Evolutionary conservation across 2,888 invertebrate genomes (phyloP).

Genomic region (Torymus texanus): DNA sequence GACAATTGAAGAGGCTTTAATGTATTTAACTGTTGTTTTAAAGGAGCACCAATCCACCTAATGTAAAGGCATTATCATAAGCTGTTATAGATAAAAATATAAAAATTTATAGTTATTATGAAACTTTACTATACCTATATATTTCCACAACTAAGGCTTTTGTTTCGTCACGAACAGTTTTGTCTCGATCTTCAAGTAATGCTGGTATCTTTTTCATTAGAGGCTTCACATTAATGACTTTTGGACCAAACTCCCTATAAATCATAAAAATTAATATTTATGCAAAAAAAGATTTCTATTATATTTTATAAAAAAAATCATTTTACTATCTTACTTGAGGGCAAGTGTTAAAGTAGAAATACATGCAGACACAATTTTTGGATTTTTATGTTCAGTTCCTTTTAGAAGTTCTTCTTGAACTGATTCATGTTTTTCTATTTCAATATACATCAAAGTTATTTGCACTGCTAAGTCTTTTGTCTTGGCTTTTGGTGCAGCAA

Average conservation of each 20-base stretch:
- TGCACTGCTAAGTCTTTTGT: conserved; percentile 94
- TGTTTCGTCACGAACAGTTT: conserved; percentile 92
- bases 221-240: conserved; percentile 91
- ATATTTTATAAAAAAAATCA: background rate
- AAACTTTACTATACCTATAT: conserved; percentile 80
- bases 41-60: conserved; percentile 89
- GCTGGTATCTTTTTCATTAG: conserved; percentile 91
- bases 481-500: conserved; percentile 92
- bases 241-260: conserved; percentile 90
- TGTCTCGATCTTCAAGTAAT: conserved; percentile 93
- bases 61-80: conserved; percentile 11
- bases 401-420: conserved; percentile 94
- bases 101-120: conserved; percentile 1
- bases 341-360: conserved; percentile 85
- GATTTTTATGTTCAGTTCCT: conserved; percentile 96
- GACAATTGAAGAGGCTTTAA: conserved; percentile 93
- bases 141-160: conserved; percentile 94
- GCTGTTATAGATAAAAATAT: background rate
- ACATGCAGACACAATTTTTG: conserved; percentile 94
- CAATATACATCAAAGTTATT: conserved; percentile 93
- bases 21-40: conserved; percentile 89
- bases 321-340: conserved; percentile 76
- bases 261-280: conserved; percentile 10
- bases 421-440: conserved; percentile 95
- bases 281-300: conserved; percentile 15